Percentiles rank a stretch among this genome's conserved stretches.
These are phyloP conservation scores for Drosophila recens DNA, from an alignment of 2,888 invertebrate species.

Conservation along the genomic window DNA sequence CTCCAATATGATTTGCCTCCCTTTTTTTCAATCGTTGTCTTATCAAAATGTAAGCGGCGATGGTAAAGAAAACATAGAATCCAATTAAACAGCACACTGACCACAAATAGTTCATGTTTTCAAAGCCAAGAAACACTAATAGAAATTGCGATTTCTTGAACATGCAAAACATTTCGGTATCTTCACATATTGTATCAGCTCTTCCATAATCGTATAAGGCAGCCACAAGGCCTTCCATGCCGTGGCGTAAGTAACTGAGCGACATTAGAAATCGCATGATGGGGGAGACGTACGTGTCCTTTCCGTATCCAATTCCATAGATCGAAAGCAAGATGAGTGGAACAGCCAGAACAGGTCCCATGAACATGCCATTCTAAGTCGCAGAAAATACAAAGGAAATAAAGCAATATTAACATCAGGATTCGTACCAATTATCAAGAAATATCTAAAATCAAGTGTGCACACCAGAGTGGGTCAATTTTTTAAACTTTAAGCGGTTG, in stretches of 20 bases:
- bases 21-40: conserved; percentile 89
- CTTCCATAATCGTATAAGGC: conserved; percentile 92
- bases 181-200: conserved; percentile 90
- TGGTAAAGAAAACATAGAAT: conserved; percentile 90
- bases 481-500: no score
- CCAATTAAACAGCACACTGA: conserved; percentile 89
- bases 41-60: conserved; percentile 90
- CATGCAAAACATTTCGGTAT: conserved; percentile 90
- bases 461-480: no score
- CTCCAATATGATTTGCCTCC: conserved; percentile 88
- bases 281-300: conserved; percentile 89
- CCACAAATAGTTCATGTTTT: conserved; percentile 89
- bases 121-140: conserved; percentile 91
- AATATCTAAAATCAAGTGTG: no score
- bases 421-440: no score
- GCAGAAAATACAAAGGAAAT: neutral
- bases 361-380: conserved; percentile 93
- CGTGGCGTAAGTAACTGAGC: conserved; percentile 92
- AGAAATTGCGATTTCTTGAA: conserved; percentile 91
- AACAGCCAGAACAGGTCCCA: conserved; percentile 94
- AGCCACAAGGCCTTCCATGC: conserved; percentile 92
- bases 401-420: no score
- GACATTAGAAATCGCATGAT: conserved; percentile 92
- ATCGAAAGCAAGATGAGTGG: conserved; percentile 95
- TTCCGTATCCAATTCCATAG: conserved; percentile 93